Conservation (phyloP, 2,113 vertebrate species). For the Amphiprion ocellaris region DNA sequence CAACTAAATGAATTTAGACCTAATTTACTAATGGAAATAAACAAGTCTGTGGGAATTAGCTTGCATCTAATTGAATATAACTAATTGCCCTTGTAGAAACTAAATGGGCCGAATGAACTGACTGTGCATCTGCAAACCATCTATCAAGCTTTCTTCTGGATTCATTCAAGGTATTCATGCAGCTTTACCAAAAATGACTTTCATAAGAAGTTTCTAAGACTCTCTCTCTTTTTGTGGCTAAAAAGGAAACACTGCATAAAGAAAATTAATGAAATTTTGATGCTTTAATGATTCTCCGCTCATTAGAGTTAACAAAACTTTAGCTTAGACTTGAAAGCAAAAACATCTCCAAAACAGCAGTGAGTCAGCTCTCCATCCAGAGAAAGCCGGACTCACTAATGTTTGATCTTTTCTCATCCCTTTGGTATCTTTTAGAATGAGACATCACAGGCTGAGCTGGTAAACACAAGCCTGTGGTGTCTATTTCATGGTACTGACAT, state of each 20-base stretch:
- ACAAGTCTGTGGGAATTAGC: background rate
- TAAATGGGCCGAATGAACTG: too few relatives aligned
- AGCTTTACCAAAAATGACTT: too few relatives aligned
- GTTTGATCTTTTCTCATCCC: conserved; percentile 23
- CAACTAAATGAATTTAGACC: background rate
- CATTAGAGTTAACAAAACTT: background rate
- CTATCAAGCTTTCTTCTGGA: too few relatives aligned
- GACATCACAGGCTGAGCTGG: conserved; percentile 26
- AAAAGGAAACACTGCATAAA: background rate
- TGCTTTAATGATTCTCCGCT: conserved; percentile 4
- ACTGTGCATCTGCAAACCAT: too few relatives aligned
- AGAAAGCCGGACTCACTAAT: background rate
- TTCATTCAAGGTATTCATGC: too few relatives aligned
- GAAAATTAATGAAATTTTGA: background rate
- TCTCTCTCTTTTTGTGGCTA: background rate
- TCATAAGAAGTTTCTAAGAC: background rate
- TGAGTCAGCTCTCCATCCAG: conserved; percentile 15
- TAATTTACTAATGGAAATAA: too few relatives aligned
- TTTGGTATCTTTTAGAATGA: conserved; percentile 11
- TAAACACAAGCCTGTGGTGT: conserved; percentile 25
- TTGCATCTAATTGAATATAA: background rate
- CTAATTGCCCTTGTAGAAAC: too few relatives aligned
- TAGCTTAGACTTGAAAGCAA: background rate
- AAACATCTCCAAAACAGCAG: background rate
- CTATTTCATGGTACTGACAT: conserved; percentile 10